Evolutionary conservation across 2,113 vertebrate genomes (phyloP).

Genomic region (Siphamia tubifer): DNA sequence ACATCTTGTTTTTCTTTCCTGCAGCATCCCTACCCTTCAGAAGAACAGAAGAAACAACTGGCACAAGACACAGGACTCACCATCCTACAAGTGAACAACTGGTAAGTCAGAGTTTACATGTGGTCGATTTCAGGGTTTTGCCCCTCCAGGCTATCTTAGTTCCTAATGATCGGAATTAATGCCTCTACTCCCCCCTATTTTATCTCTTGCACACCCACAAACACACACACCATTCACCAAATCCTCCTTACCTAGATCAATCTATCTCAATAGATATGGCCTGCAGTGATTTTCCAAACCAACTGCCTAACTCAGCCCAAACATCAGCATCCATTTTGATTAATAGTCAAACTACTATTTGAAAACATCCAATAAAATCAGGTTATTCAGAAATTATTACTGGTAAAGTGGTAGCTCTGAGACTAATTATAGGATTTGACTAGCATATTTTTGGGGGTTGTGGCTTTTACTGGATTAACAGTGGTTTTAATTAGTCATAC

Average conservation of each 20-base stretch:
- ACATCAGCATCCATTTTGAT: slow-evolving; percentile 66
- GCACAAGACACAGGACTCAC: slow-evolving; percentile 99
- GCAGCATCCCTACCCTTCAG: slow-evolving; percentile 98
- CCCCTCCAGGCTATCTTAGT: slow-evolving; percentile 70
- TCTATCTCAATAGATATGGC: slow-evolving; percentile 71
- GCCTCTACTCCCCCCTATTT: slow-evolving; percentile 44
- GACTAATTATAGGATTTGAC: slow-evolving; percentile 48
- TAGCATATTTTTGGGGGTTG: slow-evolving; percentile 19
- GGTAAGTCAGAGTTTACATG: slow-evolving; percentile 87
- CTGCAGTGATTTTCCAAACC: slow-evolving; percentile 68
- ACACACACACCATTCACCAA: slow-evolving; percentile 51
- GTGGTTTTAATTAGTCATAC: slow-evolving; percentile 8
- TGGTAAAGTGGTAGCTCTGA: slow-evolving; percentile 38
- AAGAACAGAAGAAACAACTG: slow-evolving; percentile 99
- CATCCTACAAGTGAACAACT: slow-evolving; percentile 99
- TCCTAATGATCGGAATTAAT: slow-evolving; percentile 80
- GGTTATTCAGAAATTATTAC: slow-evolving; percentile 36
- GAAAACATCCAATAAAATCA: slow-evolving; percentile 65
- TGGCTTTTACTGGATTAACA: slow-evolving; percentile 8
- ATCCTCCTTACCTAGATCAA: slow-evolving; percentile 70
- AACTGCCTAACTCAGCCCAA: slow-evolving; percentile 50
- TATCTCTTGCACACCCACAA: background rate
- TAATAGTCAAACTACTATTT: slow-evolving; percentile 51
- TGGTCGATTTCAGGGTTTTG: slow-evolving; percentile 59
- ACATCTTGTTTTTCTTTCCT: slow-evolving; percentile 34